Percentiles rank a stretch among this genome's conserved stretches.
Conservation (phyloP, 2,888 invertebrate genomes). For the Antheraea assamensis region DNA sequence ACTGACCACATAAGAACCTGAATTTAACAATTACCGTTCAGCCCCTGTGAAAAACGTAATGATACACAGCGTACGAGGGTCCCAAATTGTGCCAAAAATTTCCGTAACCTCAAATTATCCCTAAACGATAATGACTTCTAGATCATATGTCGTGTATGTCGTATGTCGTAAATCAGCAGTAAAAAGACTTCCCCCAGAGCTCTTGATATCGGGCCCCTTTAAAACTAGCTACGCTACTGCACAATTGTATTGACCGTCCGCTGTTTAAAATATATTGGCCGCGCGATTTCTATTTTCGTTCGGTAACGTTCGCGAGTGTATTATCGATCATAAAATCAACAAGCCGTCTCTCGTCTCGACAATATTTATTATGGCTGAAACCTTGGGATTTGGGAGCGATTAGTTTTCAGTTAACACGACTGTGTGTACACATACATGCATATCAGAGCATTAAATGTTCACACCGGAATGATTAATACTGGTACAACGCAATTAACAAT, state of each 20-base stretch:
- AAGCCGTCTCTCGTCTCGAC: conserved; percentile 22
- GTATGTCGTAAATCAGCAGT: too few species aligned
- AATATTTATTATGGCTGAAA: conserved; percentile 19
- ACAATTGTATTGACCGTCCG: neutral
- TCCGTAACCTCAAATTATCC: too few species aligned
- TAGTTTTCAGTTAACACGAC: neutral
- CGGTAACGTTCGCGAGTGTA: conserved; percentile 10
- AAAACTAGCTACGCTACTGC: neutral
- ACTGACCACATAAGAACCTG: too few species aligned
- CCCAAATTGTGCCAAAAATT: too few species aligned
- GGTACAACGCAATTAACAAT: too few species aligned
- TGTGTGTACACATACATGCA: neutral
- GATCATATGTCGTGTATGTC: too few species aligned
- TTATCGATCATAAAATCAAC: conserved; percentile 24
- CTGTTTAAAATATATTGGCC: neutral
- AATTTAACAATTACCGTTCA: too few species aligned
- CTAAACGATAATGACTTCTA: too few species aligned
- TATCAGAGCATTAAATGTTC: neutral
- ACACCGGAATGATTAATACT: neutral
- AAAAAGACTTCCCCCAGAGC: too few species aligned
- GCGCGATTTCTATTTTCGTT: conserved; percentile 1
- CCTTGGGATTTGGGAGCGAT: conserved; percentile 10
- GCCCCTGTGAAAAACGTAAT: too few species aligned
- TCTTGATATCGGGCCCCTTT: too few species aligned
- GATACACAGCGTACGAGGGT: too few species aligned